These are phyloP conservation scores for Tinamus guttatus DNA, from an alignment of 2,113 vertebrate genomes.

Conservation along the genomic window DNA sequence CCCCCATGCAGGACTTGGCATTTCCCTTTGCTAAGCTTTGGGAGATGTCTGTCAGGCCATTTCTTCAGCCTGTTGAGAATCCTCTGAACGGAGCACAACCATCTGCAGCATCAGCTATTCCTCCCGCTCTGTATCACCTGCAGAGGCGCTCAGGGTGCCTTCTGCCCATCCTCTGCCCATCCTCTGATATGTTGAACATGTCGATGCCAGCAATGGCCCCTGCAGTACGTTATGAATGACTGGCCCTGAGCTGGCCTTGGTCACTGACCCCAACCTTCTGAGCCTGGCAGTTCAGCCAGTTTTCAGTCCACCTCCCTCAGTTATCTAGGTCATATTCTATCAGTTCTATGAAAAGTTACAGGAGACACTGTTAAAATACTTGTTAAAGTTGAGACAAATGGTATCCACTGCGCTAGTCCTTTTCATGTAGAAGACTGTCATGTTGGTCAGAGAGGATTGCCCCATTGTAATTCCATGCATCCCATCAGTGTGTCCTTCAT, in stretches of 20 bases:
- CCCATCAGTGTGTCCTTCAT: not conserved
- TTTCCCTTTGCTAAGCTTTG: not conserved
- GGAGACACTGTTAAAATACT: not conserved
- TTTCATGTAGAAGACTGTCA: not conserved
- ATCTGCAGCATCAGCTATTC: not conserved
- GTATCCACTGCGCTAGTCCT: not conserved
- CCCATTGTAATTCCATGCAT: not conserved
- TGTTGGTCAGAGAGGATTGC: not conserved
- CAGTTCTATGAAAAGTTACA: not conserved
- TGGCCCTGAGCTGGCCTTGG: too few relatives aligned
- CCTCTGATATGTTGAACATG: not conserved
- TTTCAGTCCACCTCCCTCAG: not conserved
- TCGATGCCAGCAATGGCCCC: not conserved
- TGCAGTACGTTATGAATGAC: too few relatives aligned
- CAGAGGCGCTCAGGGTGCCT: not conserved
- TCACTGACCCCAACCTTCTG: not conserved
- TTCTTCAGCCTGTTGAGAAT: not conserved
- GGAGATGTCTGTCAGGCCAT: not conserved
- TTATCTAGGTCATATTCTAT: not conserved
- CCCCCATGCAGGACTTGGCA: not conserved
- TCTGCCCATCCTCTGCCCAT: not conserved
- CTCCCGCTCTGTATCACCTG: not conserved
- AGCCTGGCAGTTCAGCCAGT: not conserved
- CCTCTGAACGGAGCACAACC: not conserved
- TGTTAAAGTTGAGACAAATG: not conserved